Base-by-base conservation (phyloP, 2,113 vertebrate species). In the Elephantulus edwardii region DNA sequence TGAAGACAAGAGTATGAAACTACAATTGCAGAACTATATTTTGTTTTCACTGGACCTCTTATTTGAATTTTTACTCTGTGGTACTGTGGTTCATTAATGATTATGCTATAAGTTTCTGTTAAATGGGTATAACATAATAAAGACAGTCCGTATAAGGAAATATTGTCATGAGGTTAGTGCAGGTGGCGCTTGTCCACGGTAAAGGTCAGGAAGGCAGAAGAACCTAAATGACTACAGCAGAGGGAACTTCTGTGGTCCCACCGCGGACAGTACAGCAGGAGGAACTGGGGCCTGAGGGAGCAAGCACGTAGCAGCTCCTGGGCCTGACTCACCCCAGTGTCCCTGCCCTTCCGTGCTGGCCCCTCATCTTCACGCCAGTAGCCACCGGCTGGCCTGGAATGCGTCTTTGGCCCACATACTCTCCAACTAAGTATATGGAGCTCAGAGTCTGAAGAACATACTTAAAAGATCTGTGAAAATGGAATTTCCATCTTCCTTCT, bases 241-340 rank as follows among this genome's bases (percentile, higher is more conserved):
- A 48, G 71, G 44, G 6, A 33, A 28, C 33, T 75, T 50, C 48
- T 56, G 46, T 60, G 56, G 54, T 62, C 48, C 66, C 17, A 13
- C 2, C 68, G 58, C 12, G 54, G 54, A 24, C 19, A 24, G 58
- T 4, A 33, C 40, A 38, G 68, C 75, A 82, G 89, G 70, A 33
- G 68, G 90, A 85, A 92, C 87, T 64, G 91, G 87, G 84, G 74
- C 64, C 70, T 26, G 58, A 92, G 35, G 74, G 68, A 83, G 40
- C 26, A n/a, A 10, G 48, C 33, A 1, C 4, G 12, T 33, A 44
- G 46, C 35, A 86, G 83, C 90, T 38, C 48, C 60, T 3, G 3
- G 64, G 33, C 54, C 80, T 12, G 33, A 68, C 16, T 90, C 40
- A 4, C 24, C 16, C 38, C 48, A 0, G 28, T 0, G 0, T 4